Base-by-base conservation (phyloP, 2,888 invertebrate species). In the Drosophila hamatofila region DNA sequence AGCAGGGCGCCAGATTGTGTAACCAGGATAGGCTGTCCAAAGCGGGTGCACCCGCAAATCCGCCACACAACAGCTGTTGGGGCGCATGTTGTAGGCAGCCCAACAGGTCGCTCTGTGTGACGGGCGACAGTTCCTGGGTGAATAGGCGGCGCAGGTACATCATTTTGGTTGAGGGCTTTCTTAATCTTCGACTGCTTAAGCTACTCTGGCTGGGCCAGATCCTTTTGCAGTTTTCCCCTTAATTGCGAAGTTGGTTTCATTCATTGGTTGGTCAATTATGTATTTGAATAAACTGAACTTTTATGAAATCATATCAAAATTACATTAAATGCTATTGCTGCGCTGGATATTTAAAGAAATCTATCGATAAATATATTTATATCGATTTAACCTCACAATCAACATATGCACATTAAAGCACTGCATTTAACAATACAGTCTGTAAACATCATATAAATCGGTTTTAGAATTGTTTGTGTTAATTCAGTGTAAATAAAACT, bases 1-100 rank as follows among this genome's bases (percentile, higher is more conserved):
- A 96, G 92, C 96, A 96, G 39, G 96, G 96, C 44, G 95, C 93
- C 39, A 94, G 92, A 69, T 93, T 93, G 76, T 94, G 94, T 67
- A 96, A 91, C 96, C 96, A 96, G 69, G 94, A 93, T 54, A 95
- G 94, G 78, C 94, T 93, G 57, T 94, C 94, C 42, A 95, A 91
- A 68, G 94, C 93, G 0, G 88, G 81, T 0, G 83, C 73, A 1
- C 76, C 78, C 4, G 72, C 68, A 57, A 91, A 91, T 21, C 79
- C 82, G 23, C 61, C 83, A 18, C 71, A 52, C 6, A 91, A 37
- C 51, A 85, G 37, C 44, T 78, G 73, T 55, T 84, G 91, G 25
- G 87, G 91, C 25, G 80, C 82, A 69, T 88, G 90, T 67, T 64
- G 90, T 21, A 89, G 71, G 55, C 72, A 91, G 18, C 89, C 79